Conservation (phyloP, 2,888 invertebrate genomes). For the Acronicta leporina region DNA sequence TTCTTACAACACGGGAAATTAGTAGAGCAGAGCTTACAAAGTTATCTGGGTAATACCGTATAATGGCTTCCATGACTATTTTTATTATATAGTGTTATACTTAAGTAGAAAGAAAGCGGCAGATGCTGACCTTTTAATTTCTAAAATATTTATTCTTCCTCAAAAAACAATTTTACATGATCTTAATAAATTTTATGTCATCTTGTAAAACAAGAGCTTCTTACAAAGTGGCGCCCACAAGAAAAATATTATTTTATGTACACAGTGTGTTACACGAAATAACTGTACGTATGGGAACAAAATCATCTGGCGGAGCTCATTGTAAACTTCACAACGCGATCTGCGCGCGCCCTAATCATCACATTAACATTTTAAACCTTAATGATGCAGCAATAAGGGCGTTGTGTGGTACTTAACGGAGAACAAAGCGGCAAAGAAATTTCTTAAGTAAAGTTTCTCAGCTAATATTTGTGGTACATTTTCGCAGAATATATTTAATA, state of each 20-base stretch:
- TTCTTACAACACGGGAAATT: neutral
- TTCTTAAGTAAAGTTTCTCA: slow-evolving; percentile 74
- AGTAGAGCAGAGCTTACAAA: neutral
- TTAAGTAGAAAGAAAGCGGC: neutral
- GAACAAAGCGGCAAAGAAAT: slow-evolving; percentile 55
- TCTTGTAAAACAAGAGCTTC: slow-evolving; percentile 39
- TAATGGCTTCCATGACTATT: slow-evolving; percentile 23
- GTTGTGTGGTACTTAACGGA: slow-evolving; percentile 4
- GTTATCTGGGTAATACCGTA: slow-evolving; percentile 2
- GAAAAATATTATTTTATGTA: slow-evolving; percentile 68
- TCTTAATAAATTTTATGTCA: slow-evolving; percentile 51
- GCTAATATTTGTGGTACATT: slow-evolving; percentile 79
- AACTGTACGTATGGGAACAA: slow-evolving; percentile 72
- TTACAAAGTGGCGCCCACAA: slow-evolving; percentile 42
- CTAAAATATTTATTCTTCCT: slow-evolving; percentile 1
- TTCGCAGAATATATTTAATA: slow-evolving; percentile 78
- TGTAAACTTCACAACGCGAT: slow-evolving; percentile 58
- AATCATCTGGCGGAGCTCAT: slow-evolving; percentile 72
- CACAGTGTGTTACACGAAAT: slow-evolving; percentile 59
- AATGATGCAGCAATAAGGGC: slow-evolving; percentile 51
- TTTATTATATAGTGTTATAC: neutral
- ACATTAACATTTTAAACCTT: slow-evolving; percentile 51
- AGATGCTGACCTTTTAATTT: neutral
- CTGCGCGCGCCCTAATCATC: slow-evolving; percentile 44
- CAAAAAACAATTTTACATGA: slow-evolving; percentile 38